Evolutionary conservation across 2,797 vertebrate species (phyloP), one percentile per base, ranked within the genome.

Genomic region (Gobionotothen gibberifrons): DNA sequence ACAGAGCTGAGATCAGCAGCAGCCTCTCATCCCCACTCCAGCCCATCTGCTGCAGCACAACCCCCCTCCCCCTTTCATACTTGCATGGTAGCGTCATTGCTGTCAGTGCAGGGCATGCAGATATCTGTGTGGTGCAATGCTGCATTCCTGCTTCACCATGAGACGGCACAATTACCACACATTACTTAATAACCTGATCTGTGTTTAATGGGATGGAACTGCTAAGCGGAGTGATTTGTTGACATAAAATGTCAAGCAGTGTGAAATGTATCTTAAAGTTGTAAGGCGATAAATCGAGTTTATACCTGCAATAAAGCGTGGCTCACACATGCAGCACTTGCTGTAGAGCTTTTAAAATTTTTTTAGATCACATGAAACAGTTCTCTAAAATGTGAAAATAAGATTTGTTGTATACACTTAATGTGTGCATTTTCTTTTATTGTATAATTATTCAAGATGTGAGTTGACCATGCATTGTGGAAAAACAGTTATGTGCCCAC

Each of bases 51-150:
- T 47, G 59, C 71, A 51, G 51, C 58, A 42, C 39, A 36, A 36
- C 36, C 17, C 13, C 22, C 15, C 53, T 1, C 47, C 47, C 1
- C 39, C 2, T 3, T 17, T 29, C 58, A 62, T 68, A 51, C 57
- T 52, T 74, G 64, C 69, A 62, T 43, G 69, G 67, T 17, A 44
- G 26, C 56, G 43, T 78, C 62, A 65, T 42, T 40, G 74, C 55
- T 55, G 68, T 78, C 55, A 49, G 68, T 78, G 76, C 64, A 63
- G 36, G 3, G 32, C 76, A 65, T 69, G 71, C 78, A 72, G 73
- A 54, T 19, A 36, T 15, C 10, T 10, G 15, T 40, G 36, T 73
- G 79, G 43, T 82, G 74, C 79, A 77, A 4, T 77, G 79, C 65
- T 69, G 79, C 22, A 39, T 19, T 62, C 21, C 39, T 32, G 29